Percentiles rank a stretch among this genome's conserved stretches.
Conservation (phyloP, 2,888 invertebrate genomes). For the Iselma pallidipennis region DNA sequence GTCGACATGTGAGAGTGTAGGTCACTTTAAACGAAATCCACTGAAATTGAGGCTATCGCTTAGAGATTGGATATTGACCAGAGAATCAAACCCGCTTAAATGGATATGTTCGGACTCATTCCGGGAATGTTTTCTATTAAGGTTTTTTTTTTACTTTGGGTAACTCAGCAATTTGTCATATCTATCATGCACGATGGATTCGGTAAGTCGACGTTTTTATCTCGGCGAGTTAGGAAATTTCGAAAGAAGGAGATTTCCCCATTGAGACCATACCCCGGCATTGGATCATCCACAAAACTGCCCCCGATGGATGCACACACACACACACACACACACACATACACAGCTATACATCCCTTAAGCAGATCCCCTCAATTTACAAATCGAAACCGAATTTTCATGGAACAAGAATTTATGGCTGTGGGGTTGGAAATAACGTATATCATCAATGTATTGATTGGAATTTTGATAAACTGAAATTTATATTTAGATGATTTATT, state of each 20-base stretch:
- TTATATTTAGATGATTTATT: too few species aligned
- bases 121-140: conserved; percentile 38
- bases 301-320: background rate
- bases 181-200: background rate
- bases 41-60: conserved; percentile 49
- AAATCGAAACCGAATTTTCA: too few species aligned
- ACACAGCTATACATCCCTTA: too few species aligned
- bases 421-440: background rate
- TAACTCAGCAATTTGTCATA: conserved; percentile 18
- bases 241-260: background rate
- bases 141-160: conserved; percentile 13
- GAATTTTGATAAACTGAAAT: too few species aligned
- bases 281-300: background rate
- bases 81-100: conserved; percentile 46
- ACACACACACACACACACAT: too few species aligned
- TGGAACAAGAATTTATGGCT: background rate
- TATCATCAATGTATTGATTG: too few species aligned
- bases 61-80: conserved; percentile 50
- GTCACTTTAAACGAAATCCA: conserved; percentile 50
- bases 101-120: conserved; percentile 39
- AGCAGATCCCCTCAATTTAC: too few species aligned
- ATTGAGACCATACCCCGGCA: background rate
- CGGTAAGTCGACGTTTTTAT: background rate
- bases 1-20: conserved; percentile 38
- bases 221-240: too few species aligned